Conservation (phyloP, 2,888 invertebrate species). For the Sinodicranocentrus sp. region DNA sequence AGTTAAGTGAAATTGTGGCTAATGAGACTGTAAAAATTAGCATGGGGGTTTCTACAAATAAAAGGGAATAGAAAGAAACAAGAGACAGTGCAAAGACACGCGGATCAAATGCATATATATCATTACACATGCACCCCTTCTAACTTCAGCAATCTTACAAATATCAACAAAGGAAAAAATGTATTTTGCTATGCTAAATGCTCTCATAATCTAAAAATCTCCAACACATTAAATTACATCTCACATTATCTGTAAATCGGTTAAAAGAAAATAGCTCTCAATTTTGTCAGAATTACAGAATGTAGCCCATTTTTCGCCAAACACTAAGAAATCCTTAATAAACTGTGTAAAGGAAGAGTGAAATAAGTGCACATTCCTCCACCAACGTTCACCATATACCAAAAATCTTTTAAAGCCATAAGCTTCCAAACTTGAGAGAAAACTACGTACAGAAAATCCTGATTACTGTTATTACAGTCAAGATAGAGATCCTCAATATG, state of each 20-base stretch:
- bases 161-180: too few relatives aligned
- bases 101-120: too few relatives aligned
- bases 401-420: background rate
- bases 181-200: background rate
- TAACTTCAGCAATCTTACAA: too few relatives aligned
- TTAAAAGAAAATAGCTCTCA: slow-evolving; percentile 50
- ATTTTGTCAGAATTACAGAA: too few relatives aligned
- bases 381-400: too few relatives aligned
- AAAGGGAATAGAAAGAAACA: slow-evolving; percentile 14
- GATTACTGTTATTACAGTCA: slow-evolving; percentile 24
- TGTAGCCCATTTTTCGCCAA: too few relatives aligned
- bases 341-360: too few relatives aligned
- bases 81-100: too few relatives aligned
- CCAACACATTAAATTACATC: background rate
- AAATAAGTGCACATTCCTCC: too few relatives aligned
- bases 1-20: slow-evolving; percentile 30
- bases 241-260: background rate
- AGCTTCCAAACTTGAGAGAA: slow-evolving; percentile 3
- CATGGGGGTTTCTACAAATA: slow-evolving; percentile 18
- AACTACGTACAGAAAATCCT: background rate
- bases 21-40: slow-evolving; percentile 9
- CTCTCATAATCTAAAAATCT: background rate
- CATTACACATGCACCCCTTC: too few relatives aligned
- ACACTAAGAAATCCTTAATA: too few relatives aligned
- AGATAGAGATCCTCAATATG: background rate